Conservation (phyloP, 1,140 invertebrate species). For the Piezodorus guildinii region DNA sequence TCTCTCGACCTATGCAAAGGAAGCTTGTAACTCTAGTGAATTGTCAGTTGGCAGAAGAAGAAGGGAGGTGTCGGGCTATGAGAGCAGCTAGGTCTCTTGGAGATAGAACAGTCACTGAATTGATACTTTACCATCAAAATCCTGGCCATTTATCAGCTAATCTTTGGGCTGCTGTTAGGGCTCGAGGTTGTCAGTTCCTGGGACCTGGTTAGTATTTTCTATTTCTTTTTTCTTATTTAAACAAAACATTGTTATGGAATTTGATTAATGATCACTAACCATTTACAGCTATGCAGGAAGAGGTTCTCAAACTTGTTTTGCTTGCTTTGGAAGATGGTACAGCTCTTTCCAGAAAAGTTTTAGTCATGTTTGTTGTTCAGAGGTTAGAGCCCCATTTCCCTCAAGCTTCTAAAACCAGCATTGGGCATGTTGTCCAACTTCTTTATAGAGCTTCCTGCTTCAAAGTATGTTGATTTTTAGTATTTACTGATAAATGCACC, state of each 20-base stretch:
- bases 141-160: slow-evolving; percentile 83
- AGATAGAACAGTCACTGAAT: slow-evolving; percentile 87
- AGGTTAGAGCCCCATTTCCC: slow-evolving; percentile 89
- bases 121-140: slow-evolving; percentile 90
- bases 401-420: slow-evolving; percentile 95
- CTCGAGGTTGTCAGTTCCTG: slow-evolving; percentile 94
- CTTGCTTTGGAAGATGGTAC: slow-evolving; percentile 92
- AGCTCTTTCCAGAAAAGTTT: slow-evolving; percentile 89
- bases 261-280: too few species aligned
- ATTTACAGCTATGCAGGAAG: slow-evolving; percentile 85
- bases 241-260: too few species aligned
- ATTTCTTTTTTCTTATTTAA: too few species aligned
- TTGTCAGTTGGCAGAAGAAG: slow-evolving; percentile 83
- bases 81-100: slow-evolving; percentile 80
- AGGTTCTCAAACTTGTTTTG: slow-evolving; percentile 87
- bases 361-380: slow-evolving; percentile 98
- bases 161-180: slow-evolving; percentile 92
- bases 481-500: too few species aligned
- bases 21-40: slow-evolving; percentile 87
- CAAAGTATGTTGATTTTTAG: slow-evolving; percentile 52
- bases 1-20: slow-evolving; percentile 88
- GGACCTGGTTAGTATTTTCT: slow-evolving; percentile 57
- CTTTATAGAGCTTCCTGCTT: slow-evolving; percentile 96
- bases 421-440: slow-evolving; percentile 96
- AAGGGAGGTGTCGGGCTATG: slow-evolving; percentile 67